Base-by-base conservation (phyloP, 2,797 vertebrate species). In the Lateolabrax maculatus region DNA sequence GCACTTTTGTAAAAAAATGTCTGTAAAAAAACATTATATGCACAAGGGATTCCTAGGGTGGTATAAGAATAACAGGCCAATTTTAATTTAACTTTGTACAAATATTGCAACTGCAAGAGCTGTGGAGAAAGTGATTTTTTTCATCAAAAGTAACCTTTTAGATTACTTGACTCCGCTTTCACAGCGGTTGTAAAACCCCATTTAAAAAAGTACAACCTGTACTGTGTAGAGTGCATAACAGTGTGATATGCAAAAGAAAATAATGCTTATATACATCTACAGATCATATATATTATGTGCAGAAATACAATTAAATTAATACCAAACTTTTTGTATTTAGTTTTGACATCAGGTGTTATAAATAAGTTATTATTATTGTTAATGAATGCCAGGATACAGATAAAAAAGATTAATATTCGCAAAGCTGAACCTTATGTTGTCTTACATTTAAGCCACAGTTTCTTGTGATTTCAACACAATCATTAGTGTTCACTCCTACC, bases 221-320 rank as follows among this genome's bases (percentile, higher is more conserved):
- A 61, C 27, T 79, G 25, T 80, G 58, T 49, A 39, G 56, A 75
- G 48, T 64, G 41, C 51, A 81, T 73, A 64, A 60, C 84, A 84
- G n/a, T 79, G 60, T 71, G 57, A 65, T 84, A 76, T 70, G 34
- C 58, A 77, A 55, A 75, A 63, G 43, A 84, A 31, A 75, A 60
- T 46, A 79, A 57, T 78, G 48, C 56, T 51, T 69, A 61, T 79
- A 71, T 61, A 58, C 69, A 83, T 80, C 72, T 82, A 87, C 46
- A 78, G 52, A 80, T 78, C 67, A 78, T 81, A 85, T 79, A 86
- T 87, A 81, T 79, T 83, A 86, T 78, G 64, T 71, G 85, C 75
- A 79, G 78, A 79, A 81, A 89, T 68, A 74, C n/a, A 84, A 55
- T 91, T 84, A 58, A 83, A 92, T 85, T 75, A 76, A 75, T 57